Base-by-base conservation (phyloP, 92 coral and sea anemone species). In the Porites evermanni region DNA sequence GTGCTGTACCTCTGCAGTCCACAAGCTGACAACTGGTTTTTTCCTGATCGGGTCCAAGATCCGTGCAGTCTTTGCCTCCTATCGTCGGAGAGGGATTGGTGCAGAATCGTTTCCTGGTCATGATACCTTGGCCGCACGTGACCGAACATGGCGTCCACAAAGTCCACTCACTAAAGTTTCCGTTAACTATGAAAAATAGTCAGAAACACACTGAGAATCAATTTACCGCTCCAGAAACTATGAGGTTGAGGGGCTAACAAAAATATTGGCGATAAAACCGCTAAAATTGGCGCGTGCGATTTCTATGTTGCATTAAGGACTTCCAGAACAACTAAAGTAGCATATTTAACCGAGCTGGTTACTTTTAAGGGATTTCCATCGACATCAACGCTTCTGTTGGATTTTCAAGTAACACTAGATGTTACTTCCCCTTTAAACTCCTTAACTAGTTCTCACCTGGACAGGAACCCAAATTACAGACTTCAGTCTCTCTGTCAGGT, bases 81-180 rank as follows among this genome's bases (percentile, higher is more conserved):
- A 90, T 80, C 20, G 98, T 86, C 32, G 99, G 99, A 32, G 90
- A 77, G 52, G 99, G 99, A 67, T 94, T 91, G 91, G 96, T 96
- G 79, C 99, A 97, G 87, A 87, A 92, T 64, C 99, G 86, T 53
- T 89, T 88, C 38, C 99, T 87, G 80, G 91, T 93, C 90, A 97
- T 93, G 32, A 88, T 93, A 6, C 99, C 99, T 9, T 92, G 95
- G 16, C 98, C 99, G 81, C 99, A 97, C 38, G 98, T 97, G 63
- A 96, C 99, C 4, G 99, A 97, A 71, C 99, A 97, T 26, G 98
- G 98, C 58, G 94, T 81, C 99, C 99, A 97, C 58, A 96, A 67
- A 4, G 99, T 95, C 99, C 99, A 97, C 77, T 92, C 95, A 77
- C 99, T 94, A 89, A 88, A 97, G 84, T 93, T 93, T 21, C 99